A percentile compares a stretch with the other conserved stretches of the same genome.
phyloP scores from a whole-genome alignment of 1,140 invertebrate species.

The Drosophila mauritiana region DNA sequence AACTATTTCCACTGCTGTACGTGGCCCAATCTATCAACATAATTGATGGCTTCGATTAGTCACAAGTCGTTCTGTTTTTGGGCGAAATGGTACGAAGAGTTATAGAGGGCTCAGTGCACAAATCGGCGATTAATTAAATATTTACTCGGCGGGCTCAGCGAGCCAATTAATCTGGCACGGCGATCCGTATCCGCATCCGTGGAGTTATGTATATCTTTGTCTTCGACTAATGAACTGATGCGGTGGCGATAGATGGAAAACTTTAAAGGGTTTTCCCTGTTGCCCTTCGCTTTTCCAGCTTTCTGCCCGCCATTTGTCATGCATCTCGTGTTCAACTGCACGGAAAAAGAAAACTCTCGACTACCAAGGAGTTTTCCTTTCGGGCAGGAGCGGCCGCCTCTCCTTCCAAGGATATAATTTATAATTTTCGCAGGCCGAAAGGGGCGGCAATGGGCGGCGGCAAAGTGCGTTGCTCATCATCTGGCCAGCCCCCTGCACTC shows the following conservation, averaged over 20 bases:
- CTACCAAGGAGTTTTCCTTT: slow-evolving; percentile 23
- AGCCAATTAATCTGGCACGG: slow-evolving; percentile 70
- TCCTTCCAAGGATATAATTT: slow-evolving; percentile 56
- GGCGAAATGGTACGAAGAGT: slow-evolving; percentile 28
- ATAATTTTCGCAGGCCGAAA: slow-evolving; percentile 48
- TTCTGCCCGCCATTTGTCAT: slow-evolving; percentile 65
- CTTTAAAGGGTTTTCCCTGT: slow-evolving; percentile 33
- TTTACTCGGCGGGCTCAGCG: slow-evolving; percentile 51
- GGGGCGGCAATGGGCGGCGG: slow-evolving; percentile 3
- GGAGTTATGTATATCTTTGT: slow-evolving; percentile 56
- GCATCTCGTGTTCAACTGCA: slow-evolving; percentile 82
- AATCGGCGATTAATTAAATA: slow-evolving; percentile 81
- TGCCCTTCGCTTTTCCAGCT: slow-evolving; percentile 6
- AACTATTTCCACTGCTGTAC: slow-evolving; percentile 41
- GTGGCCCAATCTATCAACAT: slow-evolving; percentile 82
- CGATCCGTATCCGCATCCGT: slow-evolving; percentile 36
- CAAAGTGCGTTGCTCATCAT: slow-evolving; percentile 65
- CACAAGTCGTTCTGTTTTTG: slow-evolving; percentile 65
- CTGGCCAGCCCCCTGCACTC: slow-evolving; percentile 42
- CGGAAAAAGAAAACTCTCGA: slow-evolving; percentile 70
- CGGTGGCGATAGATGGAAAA: slow-evolving; percentile 28
- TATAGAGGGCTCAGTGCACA: slow-evolving; percentile 73
- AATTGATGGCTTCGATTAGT: slow-evolving; percentile 84
- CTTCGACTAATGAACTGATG: slow-evolving; percentile 68
- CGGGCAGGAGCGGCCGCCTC: slow-evolving; percentile 5